Evolutionary conservation across 2,797 vertebrate species (phyloP).

Genomic region (Apodemus agrarius): DNA sequence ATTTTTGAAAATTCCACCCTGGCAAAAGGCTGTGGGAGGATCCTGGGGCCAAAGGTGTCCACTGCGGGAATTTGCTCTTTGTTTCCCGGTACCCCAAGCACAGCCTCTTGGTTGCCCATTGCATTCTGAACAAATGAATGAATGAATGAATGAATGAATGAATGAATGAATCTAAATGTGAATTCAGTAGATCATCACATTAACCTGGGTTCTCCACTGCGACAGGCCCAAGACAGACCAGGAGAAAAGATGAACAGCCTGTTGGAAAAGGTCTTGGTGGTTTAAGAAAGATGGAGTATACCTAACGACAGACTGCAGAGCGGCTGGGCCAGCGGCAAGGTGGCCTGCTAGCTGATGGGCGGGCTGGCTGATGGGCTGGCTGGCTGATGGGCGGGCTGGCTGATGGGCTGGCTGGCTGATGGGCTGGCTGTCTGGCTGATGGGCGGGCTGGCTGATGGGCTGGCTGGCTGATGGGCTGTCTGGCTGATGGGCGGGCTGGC

Average conservation of each 20-base stretch:
- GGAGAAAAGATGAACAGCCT: not conserved
- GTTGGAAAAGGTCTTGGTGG: not conserved
- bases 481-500: not conserved
- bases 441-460: not conserved
- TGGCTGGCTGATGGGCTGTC: too few relatives aligned
- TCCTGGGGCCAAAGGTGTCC: not conserved
- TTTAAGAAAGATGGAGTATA: not conserved
- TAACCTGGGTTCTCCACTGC: not conserved
- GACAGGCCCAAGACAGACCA: not conserved
- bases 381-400: not conserved
- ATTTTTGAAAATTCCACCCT: constrained; percentile 7
- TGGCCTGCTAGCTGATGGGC: not conserved
- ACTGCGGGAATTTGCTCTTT: not conserved
- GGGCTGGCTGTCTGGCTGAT: too few relatives aligned
- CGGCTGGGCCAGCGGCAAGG: too few relatives aligned
- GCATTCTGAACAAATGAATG: not conserved
- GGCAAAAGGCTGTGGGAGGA: not conserved
- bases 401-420: too few relatives aligned
- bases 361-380: too few relatives aligned
- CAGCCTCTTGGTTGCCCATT: not conserved
- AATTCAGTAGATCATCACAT: not conserved
- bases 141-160: not conserved
- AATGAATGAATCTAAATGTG: not conserved
- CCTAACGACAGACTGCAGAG: not conserved
- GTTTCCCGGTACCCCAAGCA: not conserved